Evolutionary conservation across 2,113 vertebrate genomes (phyloP).

Genomic region (Catharus minimus): DNA sequence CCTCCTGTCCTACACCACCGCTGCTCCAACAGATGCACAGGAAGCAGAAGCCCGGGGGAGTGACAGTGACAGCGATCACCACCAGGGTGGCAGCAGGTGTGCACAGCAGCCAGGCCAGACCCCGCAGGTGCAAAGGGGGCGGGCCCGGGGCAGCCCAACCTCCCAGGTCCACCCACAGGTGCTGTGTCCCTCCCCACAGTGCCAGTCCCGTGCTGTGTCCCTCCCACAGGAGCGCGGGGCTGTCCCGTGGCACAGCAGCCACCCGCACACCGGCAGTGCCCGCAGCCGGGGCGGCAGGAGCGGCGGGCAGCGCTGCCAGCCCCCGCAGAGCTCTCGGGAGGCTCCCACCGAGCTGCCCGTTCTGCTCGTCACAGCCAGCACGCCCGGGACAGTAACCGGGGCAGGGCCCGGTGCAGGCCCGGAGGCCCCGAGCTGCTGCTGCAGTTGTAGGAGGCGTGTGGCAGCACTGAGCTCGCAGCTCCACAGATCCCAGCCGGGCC

Average conservation of each 20-base stretch:
- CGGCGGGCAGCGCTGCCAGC: background rate
- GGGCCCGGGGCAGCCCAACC: background rate
- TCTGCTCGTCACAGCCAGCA: background rate
- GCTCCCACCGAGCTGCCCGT: background rate
- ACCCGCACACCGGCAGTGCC: rapidly evolving
- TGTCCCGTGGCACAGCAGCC: background rate
- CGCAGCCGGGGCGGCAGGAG: background rate
- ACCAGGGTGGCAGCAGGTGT: rapidly evolving
- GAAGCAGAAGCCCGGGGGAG: too few species aligned
- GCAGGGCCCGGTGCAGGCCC: background rate
- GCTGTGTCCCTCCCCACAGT: background rate
- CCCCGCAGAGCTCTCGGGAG: rapidly evolving
- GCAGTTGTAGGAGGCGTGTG: background rate
- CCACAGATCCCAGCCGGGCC: background rate
- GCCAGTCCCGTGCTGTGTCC: background rate
- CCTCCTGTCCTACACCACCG: rapidly evolving
- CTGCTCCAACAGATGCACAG: background rate
- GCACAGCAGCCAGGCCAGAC: background rate
- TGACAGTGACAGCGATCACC: rapidly evolving
- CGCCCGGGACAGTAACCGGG: background rate
- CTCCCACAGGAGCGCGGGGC: background rate
- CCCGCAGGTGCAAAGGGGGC: background rate
- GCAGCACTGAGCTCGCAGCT: background rate
- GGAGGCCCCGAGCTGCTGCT: background rate
- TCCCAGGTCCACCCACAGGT: rapidly evolving